These are phyloP conservation scores for Dichetophora obliterata DNA, from an alignment of 2,888 invertebrate species.

Conservation along the genomic window DNA sequence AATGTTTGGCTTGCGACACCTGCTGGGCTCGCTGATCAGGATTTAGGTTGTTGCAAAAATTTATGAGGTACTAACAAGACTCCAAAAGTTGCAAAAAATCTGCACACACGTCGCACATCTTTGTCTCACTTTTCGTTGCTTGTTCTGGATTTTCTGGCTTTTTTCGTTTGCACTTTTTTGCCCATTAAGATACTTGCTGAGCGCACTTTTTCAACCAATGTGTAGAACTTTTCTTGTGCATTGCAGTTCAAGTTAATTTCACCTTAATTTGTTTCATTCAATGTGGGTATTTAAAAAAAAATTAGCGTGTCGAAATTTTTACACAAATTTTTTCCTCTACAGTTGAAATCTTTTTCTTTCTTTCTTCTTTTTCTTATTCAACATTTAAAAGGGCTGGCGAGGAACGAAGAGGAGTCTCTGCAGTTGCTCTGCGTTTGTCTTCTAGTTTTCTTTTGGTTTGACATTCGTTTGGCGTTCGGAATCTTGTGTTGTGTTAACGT, in stretches of 20 bases:
- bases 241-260: conserved; percentile 21
- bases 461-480: conserved; percentile 16
- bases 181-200: conserved; percentile 31
- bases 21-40: background rate
- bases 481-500: too few relatives aligned
- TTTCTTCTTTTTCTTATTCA: conserved; percentile 34
- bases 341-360: conserved; percentile 38
- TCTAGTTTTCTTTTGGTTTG: background rate
- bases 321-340: conserved; percentile 45
- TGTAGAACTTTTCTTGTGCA: conserved; percentile 18
- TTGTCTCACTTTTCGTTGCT: conserved; percentile 40
- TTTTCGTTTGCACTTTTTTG: conserved; percentile 23
- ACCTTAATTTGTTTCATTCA: conserved; percentile 25
- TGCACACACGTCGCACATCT: conserved; percentile 95
- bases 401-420: conserved; percentile 9
- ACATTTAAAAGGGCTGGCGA: conserved; percentile 16
- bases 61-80: conserved; percentile 76
- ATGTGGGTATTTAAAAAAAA: conserved; percentile 8
- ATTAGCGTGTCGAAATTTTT: conserved; percentile 38
- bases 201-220: conserved; percentile 22
- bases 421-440: conserved; percentile 7
- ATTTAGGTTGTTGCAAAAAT: conserved; percentile 17
- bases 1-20: background rate
- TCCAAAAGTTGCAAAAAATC: conserved; percentile 93
- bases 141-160: conserved; percentile 25